phyloP scores from a whole-genome alignment of 2,113 vertebrate genomes.

The Cochlearius cochlearius region DNA sequence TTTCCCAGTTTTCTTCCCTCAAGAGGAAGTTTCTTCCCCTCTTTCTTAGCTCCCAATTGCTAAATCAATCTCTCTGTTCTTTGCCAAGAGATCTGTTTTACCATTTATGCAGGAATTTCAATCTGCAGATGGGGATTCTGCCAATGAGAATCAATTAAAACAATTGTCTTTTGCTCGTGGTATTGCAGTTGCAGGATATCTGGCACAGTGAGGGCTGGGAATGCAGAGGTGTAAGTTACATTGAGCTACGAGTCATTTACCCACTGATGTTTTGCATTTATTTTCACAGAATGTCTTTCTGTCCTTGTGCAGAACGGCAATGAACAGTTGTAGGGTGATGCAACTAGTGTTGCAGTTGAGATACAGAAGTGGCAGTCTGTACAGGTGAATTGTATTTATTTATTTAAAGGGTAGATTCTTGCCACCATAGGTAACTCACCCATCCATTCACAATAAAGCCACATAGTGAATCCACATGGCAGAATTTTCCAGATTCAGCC shows the following conservation, averaged over 20 bases:
- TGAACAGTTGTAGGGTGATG: background rate
- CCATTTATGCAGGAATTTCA: constrained; percentile 23
- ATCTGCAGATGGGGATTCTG: background rate
- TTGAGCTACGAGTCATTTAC: background rate
- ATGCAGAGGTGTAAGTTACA: background rate
- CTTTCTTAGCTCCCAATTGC: constrained; percentile 25
- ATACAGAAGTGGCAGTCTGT: background rate
- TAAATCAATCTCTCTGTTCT: constrained; percentile 25
- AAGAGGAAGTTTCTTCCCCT: constrained; percentile 20
- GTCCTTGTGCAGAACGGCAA: background rate
- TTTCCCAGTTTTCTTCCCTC: constrained; percentile 41
- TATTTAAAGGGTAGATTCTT: background rate
- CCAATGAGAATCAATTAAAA: constrained; percentile 44
- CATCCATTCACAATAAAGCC: background rate
- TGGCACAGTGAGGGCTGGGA: background rate
- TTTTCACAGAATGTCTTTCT: background rate
- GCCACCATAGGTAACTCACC: background rate
- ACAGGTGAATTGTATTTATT: background rate
- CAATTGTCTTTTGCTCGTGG: background rate
- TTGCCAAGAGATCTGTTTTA: constrained; percentile 54
- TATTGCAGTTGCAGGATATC: background rate
- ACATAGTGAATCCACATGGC: background rate
- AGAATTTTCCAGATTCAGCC: background rate
- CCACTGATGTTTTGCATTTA: background rate
- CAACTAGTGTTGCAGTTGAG: background rate